A percentile compares a stretch with the other conserved stretches of the same genome.
These are phyloP conservation scores for Andrena trimmerana DNA, from an alignment of 2,888 invertebrate genomes.

Conservation along the genomic window DNA sequence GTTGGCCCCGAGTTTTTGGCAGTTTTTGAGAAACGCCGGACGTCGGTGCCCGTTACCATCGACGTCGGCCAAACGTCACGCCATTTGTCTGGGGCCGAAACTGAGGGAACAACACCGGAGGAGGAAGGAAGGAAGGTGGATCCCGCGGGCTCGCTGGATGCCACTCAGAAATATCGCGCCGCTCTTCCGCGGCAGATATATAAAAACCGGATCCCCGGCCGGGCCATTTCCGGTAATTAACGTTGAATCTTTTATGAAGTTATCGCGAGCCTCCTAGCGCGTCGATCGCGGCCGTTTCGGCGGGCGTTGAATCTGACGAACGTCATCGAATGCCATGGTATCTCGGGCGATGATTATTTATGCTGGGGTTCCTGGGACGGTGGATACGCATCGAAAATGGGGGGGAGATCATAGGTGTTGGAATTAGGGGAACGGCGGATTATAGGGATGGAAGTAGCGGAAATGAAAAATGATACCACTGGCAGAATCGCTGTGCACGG, in stretches of 20 bases:
- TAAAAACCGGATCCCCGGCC: constrained; percentile 55
- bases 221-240: constrained; percentile 61
- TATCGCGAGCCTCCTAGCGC: constrained; percentile 31
- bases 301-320: constrained; percentile 38
- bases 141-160: constrained; percentile 24
- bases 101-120: constrained; percentile 26
- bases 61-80: constrained; percentile 54
- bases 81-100: constrained; percentile 16
- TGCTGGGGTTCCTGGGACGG: background rate
- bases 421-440: background rate
- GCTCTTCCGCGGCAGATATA: constrained; percentile 6
- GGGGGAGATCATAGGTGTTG: background rate
- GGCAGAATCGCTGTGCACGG: background rate
- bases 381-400: background rate
- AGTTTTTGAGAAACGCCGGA: constrained; percentile 65
- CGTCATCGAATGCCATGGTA: constrained; percentile 9
- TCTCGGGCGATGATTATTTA: constrained; percentile 11
- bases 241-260: constrained; percentile 62
- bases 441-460: background rate
- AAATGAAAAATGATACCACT: background rate
- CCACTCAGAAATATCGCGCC: constrained; percentile 37
- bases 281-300: constrained; percentile 36
- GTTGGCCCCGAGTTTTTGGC: constrained; percentile 71
- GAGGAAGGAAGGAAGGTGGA: constrained; percentile 53
- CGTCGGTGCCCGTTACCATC: constrained; percentile 61